Evolutionary conservation across 2,888 invertebrate species (phyloP).

Genomic region (Rutpela maculata): DNA sequence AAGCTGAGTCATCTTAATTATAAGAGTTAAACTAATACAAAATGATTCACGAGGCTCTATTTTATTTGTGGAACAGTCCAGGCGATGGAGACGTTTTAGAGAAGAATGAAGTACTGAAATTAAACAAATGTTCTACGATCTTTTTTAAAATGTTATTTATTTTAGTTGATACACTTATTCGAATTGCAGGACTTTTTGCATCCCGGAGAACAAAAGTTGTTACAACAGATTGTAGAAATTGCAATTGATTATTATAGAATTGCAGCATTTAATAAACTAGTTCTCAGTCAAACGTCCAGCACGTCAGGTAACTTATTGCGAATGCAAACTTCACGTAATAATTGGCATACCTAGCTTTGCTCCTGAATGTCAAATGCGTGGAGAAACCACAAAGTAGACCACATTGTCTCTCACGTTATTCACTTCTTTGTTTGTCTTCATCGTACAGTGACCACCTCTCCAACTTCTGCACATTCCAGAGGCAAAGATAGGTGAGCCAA

Average conservation of each 20-base stretch:
- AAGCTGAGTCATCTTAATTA: not conserved
- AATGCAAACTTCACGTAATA: too few relatives aligned
- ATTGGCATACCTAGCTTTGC: too few relatives aligned
- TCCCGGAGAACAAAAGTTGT: constrained; percentile 79
- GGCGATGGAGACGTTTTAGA: constrained; percentile 48
- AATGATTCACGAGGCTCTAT: constrained; percentile 83
- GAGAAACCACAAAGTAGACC: too few relatives aligned
- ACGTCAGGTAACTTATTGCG: constrained; percentile 28
- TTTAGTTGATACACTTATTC: constrained; percentile 64
- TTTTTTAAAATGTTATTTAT: constrained; percentile 19
- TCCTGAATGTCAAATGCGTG: too few relatives aligned
- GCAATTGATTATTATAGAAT: constrained; percentile 81
- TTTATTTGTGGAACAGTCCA: constrained; percentile 80
- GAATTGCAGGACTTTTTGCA: constrained; percentile 77
- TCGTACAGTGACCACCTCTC: too few relatives aligned
- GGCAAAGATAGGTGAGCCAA: too few relatives aligned
- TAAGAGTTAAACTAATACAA: constrained; percentile 51
- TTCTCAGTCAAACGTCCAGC: constrained; percentile 54
- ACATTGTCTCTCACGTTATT: too few relatives aligned
- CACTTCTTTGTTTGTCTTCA: too few relatives aligned
- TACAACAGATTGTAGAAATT: constrained; percentile 78
- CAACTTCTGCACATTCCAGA: too few relatives aligned
- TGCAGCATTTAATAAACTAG: constrained; percentile 77
- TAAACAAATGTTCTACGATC: constrained; percentile 15
- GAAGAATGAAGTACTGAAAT: constrained; percentile 59